Evolutionary conservation across 2,113 vertebrate species (phyloP), one percentile per base, ranked within the genome.

Genomic region (Rostratula benghalensis): DNA sequence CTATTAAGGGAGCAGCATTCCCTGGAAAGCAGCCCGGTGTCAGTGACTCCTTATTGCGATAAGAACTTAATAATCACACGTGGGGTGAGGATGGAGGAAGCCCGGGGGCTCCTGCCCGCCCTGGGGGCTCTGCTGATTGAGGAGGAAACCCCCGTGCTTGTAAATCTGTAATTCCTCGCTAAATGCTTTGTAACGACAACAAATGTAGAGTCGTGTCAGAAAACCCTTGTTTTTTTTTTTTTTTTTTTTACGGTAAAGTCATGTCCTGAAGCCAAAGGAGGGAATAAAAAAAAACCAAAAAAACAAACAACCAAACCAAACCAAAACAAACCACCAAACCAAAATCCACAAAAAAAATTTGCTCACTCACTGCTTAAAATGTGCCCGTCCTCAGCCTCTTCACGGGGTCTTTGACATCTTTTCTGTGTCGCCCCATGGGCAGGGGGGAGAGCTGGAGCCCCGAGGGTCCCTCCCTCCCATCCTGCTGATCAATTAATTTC

Each of bases 1-100:
- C 96, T 96, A 96, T 97, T 97, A 96, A 97, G 96, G 94, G 92
- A 96, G 95, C 92, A 94, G 71, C 86, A 84, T 93, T 96, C 91
- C 95, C 95, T 97, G 96, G 96, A 96, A 97, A 95, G 94, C 89
- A 59, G 95, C 95, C 96, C 92, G 46, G 92, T 95, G 96, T 94
- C 96, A 95, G 94, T 87, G 95, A 96, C 92, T 95, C 92, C 95
- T 95, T 94, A 84, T 76, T 94, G 94, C 56, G 96, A 96, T 96
- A 96, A 96, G 92, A 87, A 89, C 94, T 96, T 96, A 94, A 96
- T 96, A 94, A 96, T 96, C 95, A 95, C 95, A 93, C 92, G n/a
- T 89, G 91, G 83, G 90, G 92, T 51, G 94, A 96, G 80, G 95
- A 96, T 43, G 88, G 69, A 87, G 92, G 95, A 85, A 95, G 71